Base-by-base conservation (phyloP, 2,113 vertebrate genomes). In the Upupa epops region DNA sequence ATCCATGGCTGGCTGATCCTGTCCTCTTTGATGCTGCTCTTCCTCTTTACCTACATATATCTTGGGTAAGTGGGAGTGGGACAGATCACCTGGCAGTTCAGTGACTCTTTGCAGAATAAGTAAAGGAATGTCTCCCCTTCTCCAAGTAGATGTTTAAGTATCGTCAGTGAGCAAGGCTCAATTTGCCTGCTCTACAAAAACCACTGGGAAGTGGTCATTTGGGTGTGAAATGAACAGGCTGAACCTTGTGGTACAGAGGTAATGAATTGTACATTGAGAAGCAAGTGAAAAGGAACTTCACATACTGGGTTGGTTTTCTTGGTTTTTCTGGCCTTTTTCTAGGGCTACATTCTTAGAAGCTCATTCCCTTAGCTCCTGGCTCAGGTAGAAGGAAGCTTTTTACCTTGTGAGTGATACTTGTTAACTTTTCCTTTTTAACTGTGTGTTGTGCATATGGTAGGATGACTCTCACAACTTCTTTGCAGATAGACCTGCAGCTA, bases 1-100 rank as follows among this genome's bases (percentile, higher is more conserved):
- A 99, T 99, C 97, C 99, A 99, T 1, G 99, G 99, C 60, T 99
- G 99, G 99, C 93, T 99, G 96, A 99, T 99, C 96, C 97, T 99
- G 80, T 99, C 99, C 11, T 99, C 99, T 40, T 95, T 99, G 95
- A 99, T 99, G 99, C 86, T 99, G 94, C 98, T 99, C 51, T 99
- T 99, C 96, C 98, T 98, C 96, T 99, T 99, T 96, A 99, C 98
- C 93, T 99, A 98, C 95, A 99, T 99, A 95, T 99, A 99, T 86
- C 98, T 99, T 1, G 98, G 98, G 99, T 96, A 93, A 96, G 96
- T 94, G 55, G 63, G 69, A 84, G 63, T 22, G 26, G 42, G 70
- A 59, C 71, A 76, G 66, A 46, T 73, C 63, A 52, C 63, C 24
- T 79, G 46, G 45, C 45, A 52, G n/a, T 48, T 75, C 65, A 68